Percentiles rank a stretch among this genome's conserved stretches.
Evolutionary conservation across 2,113 vertebrate genomes (phyloP).

Genomic region (Tenebrosternarchus preto): DNA sequence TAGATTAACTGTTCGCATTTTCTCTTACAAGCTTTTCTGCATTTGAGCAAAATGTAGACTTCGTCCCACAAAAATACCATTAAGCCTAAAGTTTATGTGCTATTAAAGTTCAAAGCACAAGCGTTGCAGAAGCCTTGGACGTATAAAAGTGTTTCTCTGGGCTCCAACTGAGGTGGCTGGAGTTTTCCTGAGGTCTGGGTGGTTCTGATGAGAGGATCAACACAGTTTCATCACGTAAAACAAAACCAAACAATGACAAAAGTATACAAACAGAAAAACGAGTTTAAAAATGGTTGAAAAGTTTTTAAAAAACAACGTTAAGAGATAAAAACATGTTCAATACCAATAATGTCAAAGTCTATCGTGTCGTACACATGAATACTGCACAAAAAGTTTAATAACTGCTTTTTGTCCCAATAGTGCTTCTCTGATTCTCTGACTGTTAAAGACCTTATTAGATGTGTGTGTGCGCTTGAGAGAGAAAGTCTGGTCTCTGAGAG

Average conservation of each 20-base stretch:
- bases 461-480: too few species aligned
- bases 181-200: conserved; percentile 53
- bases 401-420: background rate
- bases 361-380: background rate
- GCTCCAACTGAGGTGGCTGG: conserved; percentile 8
- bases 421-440: too few species aligned
- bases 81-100: too few species aligned
- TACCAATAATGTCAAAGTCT: background rate
- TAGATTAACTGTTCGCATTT: too few species aligned
- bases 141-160: conserved; percentile 39
- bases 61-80: background rate
- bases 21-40: too few species aligned
- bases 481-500: too few species aligned
- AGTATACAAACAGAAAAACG: background rate
- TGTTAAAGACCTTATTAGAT: too few species aligned
- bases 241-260: conserved; percentile 2
- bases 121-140: conserved; percentile 33
- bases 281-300: background rate
- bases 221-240: conserved; percentile 1
- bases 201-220: conserved; percentile 39
- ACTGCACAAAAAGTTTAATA: background rate
- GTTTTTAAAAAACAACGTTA: background rate
- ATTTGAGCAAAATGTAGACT: background rate
- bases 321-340: conserved; percentile 1
- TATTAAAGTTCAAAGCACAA: too few species aligned